Evolutionary conservation across 2,113 vertebrate genomes (phyloP).

Genomic region (Corapipo altera): DNA sequence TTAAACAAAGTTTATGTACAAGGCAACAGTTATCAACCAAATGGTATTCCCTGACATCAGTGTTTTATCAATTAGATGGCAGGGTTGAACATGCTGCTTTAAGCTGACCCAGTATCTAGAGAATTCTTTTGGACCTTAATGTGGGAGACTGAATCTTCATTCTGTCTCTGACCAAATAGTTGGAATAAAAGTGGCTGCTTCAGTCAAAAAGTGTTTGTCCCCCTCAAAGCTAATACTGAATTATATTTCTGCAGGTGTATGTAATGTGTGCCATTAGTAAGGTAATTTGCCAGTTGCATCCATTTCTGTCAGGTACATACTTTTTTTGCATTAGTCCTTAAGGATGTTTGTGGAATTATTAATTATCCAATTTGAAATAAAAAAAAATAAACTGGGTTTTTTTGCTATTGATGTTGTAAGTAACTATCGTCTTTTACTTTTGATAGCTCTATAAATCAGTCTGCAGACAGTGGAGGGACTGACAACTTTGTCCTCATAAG

Average conservation of each 20-base stretch:
- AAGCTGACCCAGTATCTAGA: slow-evolving; percentile 18
- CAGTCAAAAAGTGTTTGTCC: slow-evolving; percentile 69
- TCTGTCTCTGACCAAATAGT: slow-evolving; percentile 65
- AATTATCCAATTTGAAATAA: slow-evolving; percentile 64
- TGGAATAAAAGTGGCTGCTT: slow-evolving; percentile 71
- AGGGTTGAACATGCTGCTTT: slow-evolving; percentile 47
- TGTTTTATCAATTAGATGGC: not conserved
- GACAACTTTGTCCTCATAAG: slow-evolving; percentile 99
- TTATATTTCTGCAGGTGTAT: slow-evolving; percentile 81
- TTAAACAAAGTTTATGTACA: slow-evolving; percentile 10
- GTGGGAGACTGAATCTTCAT: slow-evolving; percentile 43
- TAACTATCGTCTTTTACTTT: slow-evolving; percentile 63
- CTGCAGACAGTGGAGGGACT: slow-evolving; percentile 96
- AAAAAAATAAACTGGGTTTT: not conserved
- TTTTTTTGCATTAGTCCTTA: slow-evolving; percentile 78
- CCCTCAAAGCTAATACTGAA: slow-evolving; percentile 77
- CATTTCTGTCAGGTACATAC: slow-evolving; percentile 81
- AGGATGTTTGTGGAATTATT: slow-evolving; percentile 77
- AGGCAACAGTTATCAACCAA: not conserved
- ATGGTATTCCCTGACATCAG: not conserved
- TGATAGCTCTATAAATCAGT: slow-evolving; percentile 98
- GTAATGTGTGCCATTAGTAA: slow-evolving; percentile 81
- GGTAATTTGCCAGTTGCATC: slow-evolving; percentile 79
- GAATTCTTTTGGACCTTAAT: slow-evolving; percentile 45
- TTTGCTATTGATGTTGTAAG: not conserved